phyloP scores from a whole-genome alignment of 2,113 vertebrate genomes.

The Ellobius talpinus region DNA sequence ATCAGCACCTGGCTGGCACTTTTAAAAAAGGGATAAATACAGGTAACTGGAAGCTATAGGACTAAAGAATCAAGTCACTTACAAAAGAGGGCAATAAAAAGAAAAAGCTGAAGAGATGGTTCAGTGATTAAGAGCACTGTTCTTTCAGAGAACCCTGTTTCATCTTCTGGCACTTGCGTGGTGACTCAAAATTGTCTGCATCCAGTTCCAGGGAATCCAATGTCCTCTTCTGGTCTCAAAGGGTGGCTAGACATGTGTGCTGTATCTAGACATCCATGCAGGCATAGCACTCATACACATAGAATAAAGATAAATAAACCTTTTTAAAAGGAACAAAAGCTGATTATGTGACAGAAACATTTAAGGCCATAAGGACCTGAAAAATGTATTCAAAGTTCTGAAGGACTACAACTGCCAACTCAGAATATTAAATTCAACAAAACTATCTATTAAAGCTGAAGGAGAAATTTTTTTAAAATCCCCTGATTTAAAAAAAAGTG shows the following conservation, averaged over 20 bases:
- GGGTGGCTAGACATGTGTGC: background rate
- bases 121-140: background rate
- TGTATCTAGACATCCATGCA: background rate
- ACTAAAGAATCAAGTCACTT: background rate
- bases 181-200: background rate
- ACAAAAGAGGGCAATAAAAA: background rate
- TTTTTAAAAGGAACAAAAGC: background rate
- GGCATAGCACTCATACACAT: no score
- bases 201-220: background rate
- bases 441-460: background rate
- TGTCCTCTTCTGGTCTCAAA: background rate
- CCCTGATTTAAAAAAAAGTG: background rate
- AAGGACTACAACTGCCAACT: background rate
- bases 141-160: background rate
- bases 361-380: background rate
- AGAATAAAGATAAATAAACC: background rate
- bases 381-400: background rate
- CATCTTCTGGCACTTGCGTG: no score
- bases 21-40: background rate
- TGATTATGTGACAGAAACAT: background rate
- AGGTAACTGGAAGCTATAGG: background rate
- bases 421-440: background rate
- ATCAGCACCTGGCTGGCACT: background rate
- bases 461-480: background rate
- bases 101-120: background rate